Evolutionary conservation across 2,888 invertebrate species (phyloP), one percentile per base, ranked within the genome.

Genomic region (Troides oblongomaculatus): DNA sequence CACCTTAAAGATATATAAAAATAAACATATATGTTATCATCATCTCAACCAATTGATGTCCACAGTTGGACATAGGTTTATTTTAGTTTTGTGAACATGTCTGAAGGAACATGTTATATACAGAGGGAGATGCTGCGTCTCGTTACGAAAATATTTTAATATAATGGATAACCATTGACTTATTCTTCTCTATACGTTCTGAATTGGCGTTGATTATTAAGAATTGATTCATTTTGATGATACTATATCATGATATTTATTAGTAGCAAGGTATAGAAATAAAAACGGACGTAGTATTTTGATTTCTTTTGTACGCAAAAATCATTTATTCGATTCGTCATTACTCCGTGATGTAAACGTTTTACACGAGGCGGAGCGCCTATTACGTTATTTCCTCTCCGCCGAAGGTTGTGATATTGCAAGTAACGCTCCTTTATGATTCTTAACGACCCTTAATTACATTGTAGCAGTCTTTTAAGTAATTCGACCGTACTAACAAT

Each of bases 401-500:
- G 14, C 7, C 53, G 14, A 68, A 18, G 46, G 60, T 53, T 58
- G 14, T 62, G 53, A 64, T 69, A 60, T 69, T 64, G 69, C 69
- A 64, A 69, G 69, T 69, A 64, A 69, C 56, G 69, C 18, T 64
- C 69, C 60, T 64, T 69, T 69, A 64, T 69, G 60, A 68, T 69
- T 64, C 64, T n/a, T 30, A 64, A 69, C 43, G 64, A 57, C 56
- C 60, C 60, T 61, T 64, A 69, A 69, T 69, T 61, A 60, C 64
- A 56, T 46, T 23, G 64, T 53, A n/a, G 43, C n/a, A n/a, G 43
- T 39, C 53, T 56, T 64, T 61, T 25, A 50, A 39, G n/a, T 25
- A 64, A 63, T 57, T 3, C 25, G 23, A 61, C 53, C 56, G 56
- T 12, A 63, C 59, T 12, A 46, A 46, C 46, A 14, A 12, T 46